Evolutionary conservation across 2,888 invertebrate genomes (phyloP).

Genomic region (Heliconius hortense): DNA sequence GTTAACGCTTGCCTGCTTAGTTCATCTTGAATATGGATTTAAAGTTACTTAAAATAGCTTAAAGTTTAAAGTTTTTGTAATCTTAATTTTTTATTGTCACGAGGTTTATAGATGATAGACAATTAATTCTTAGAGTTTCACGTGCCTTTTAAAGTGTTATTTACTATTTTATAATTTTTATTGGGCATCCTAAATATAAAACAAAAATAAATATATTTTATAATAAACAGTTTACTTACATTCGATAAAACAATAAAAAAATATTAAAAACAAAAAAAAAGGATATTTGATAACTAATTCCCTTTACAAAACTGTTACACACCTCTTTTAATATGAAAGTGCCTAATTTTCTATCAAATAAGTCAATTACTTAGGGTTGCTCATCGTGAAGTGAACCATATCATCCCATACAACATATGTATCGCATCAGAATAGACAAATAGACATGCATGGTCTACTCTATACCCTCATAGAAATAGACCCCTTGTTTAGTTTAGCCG

Average conservation of each 20-base stretch:
- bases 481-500: conserved; percentile 46
- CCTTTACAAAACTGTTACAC: background rate
- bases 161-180: no score
- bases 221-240: no score
- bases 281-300: accelerated
- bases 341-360: conserved; percentile 5
- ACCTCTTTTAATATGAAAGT: background rate
- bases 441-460: conserved; percentile 42
- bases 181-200: no score
- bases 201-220: no score
- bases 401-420: conserved; percentile 38
- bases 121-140: no score
- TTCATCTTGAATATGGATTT: conserved; percentile 8
- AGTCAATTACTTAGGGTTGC: conserved; percentile 17
- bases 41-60: no score
- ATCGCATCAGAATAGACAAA: conserved; percentile 35
- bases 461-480: conserved; percentile 45
- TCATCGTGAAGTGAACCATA: conserved; percentile 30
- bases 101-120: no score
- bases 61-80: no score
- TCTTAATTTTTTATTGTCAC: no score
- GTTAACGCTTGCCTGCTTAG: conserved; percentile 15
- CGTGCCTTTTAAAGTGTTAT: no score
- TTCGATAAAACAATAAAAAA: background rate
- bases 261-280: background rate